Conservation (phyloP, 2,888 invertebrate genomes). For the Lypha dubia region DNA sequence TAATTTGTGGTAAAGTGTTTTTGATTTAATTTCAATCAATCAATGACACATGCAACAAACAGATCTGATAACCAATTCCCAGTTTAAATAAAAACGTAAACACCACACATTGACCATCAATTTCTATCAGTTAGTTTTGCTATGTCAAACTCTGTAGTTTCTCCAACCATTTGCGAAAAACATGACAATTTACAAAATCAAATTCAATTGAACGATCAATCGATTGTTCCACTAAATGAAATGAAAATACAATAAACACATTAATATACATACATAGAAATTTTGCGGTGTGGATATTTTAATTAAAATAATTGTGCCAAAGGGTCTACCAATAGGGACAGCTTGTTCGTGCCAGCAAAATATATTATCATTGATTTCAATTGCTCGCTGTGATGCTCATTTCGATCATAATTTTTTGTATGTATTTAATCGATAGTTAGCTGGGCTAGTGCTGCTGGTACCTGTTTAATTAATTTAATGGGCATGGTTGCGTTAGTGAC, state of each 20-base stretch:
- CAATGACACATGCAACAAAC: constrained; percentile 24
- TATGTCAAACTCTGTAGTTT: constrained; percentile 20
- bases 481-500: too few species aligned
- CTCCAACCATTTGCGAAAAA: constrained; percentile 21
- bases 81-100: constrained; percentile 10
- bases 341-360: too few species aligned
- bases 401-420: too few species aligned
- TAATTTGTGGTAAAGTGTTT: constrained; percentile 59
- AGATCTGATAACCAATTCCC: not conserved
- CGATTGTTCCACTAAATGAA: not conserved
- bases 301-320: constrained; percentile 7
- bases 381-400: not conserved
- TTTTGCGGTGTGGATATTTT: constrained; percentile 2
- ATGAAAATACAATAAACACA: not conserved
- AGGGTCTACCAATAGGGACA: not conserved
- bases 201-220: constrained; percentile 49
- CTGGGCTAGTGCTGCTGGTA: too few species aligned
- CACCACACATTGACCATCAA: constrained; percentile 43
- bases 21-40: constrained; percentile 68
- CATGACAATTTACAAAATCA: constrained; percentile 66
- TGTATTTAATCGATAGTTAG: too few species aligned
- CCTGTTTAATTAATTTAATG: too few species aligned
- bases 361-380: too few species aligned
- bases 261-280: too few species aligned
- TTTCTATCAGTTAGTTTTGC: constrained; percentile 32